These are phyloP conservation scores for Porites cylindrica DNA, from an alignment of 92 coral and sea anemone genomes.

Conservation along the genomic window DNA sequence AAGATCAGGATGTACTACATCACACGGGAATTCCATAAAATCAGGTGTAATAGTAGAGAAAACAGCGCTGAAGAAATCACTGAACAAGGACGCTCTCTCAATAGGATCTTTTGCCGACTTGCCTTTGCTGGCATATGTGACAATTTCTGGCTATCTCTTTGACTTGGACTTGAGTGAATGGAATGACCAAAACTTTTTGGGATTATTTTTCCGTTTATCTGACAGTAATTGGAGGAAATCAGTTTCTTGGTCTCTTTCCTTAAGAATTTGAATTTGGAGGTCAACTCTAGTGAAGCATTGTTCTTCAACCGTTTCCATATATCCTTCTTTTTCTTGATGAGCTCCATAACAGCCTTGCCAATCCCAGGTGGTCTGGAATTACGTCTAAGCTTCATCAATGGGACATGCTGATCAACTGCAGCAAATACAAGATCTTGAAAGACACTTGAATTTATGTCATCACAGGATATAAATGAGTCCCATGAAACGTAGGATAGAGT, in stretches of 20 bases:
- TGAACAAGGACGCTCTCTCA: slow-evolving; percentile 52
- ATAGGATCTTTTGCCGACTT: slow-evolving; percentile 54
- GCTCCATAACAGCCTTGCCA: slow-evolving; percentile 54
- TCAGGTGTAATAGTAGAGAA: slow-evolving; percentile 30
- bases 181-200: slow-evolving; percentile 47
- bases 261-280: slow-evolving; percentile 51
- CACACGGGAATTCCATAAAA: slow-evolving; percentile 10
- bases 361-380: slow-evolving; percentile 61
- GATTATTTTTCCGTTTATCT: slow-evolving; percentile 35
- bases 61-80: slow-evolving; percentile 43
- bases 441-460: slow-evolving; percentile 52
- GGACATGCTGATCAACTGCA: slow-evolving; percentile 24
- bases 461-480: slow-evolving; percentile 13
- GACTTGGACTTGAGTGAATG: slow-evolving; percentile 52
- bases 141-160: slow-evolving; percentile 34
- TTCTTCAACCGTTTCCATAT: slow-evolving; percentile 59
- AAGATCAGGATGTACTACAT: slow-evolving; percentile 23
- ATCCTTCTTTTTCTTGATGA: slow-evolving; percentile 63
- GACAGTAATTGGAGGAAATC: slow-evolving; percentile 66
- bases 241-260: slow-evolving; percentile 64
- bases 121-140: background rate
- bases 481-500: slow-evolving; percentile 32
- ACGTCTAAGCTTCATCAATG: slow-evolving; percentile 21
- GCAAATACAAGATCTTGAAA: slow-evolving; percentile 35
- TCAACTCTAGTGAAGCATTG: slow-evolving; percentile 55